Evolutionary conservation across 2,797 vertebrate genomes (phyloP).

Genomic region (Florisuga fusca): DNA sequence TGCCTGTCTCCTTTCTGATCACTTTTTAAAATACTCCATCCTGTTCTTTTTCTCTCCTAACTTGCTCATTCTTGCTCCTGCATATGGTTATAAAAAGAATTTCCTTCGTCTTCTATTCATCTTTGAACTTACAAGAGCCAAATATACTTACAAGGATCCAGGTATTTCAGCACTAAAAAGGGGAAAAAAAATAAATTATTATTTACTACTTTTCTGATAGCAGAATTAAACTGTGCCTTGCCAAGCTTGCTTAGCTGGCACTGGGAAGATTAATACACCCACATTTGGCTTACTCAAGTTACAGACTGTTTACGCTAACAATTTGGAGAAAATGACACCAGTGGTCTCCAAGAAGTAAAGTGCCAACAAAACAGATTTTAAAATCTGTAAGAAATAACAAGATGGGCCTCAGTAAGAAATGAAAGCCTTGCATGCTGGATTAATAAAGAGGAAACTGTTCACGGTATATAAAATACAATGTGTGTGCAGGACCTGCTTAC

Average conservation of each 20-base stretch:
- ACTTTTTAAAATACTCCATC: background rate
- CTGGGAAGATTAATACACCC: constrained; percentile 66
- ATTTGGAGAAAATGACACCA: constrained; percentile 73
- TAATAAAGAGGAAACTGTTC: constrained; percentile 39
- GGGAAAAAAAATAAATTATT: background rate
- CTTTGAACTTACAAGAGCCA: constrained; percentile 23
- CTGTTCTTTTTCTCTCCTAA: background rate
- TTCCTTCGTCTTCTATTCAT: constrained; percentile 11
- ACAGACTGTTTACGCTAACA: constrained; percentile 71
- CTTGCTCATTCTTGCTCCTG: background rate
- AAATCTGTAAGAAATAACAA: constrained; percentile 55
- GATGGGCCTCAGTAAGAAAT: constrained; percentile 22
- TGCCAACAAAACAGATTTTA: constrained; percentile 69
- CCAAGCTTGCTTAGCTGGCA: constrained; percentile 68
- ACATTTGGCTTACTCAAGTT: constrained; percentile 69
- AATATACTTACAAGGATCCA: constrained; percentile 16
- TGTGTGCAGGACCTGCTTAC: constrained; percentile 7
- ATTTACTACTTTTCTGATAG: constrained; percentile 50
- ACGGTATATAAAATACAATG: constrained; percentile 24
- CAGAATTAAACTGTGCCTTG: constrained; percentile 53
- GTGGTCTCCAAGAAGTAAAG: constrained; percentile 65
- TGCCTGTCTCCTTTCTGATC: background rate
- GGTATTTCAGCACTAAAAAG: constrained; percentile 3
- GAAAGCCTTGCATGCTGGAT: constrained; percentile 54
- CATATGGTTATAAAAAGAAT: background rate